These are phyloP conservation scores for Patiria miniata DNA, from an alignment of 35 echinoderm and acorn worm genomes.

Conservation along the genomic window DNA sequence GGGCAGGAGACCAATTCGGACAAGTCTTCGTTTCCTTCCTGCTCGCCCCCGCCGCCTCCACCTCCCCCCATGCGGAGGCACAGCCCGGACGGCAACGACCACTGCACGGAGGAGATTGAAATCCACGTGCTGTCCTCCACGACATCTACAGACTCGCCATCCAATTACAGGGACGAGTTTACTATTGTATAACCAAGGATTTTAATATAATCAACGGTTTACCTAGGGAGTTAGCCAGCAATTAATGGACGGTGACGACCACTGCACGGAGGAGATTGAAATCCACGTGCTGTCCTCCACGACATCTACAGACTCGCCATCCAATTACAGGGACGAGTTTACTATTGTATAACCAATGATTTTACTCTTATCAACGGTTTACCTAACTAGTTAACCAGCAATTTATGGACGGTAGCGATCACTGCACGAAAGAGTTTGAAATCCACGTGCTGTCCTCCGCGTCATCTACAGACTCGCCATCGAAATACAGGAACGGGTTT, in stretches of 20 bases:
- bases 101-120: slow-evolving; percentile 42
- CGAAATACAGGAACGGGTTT: background rate
- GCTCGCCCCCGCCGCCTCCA: slow-evolving; percentile 37
- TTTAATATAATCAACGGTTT: no score
- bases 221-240: no score
- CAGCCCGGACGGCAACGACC: slow-evolving; percentile 50
- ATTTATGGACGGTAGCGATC: slow-evolving; percentile 45
- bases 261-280: slow-evolving; percentile 42
- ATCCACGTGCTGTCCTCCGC: slow-evolving; percentile 40
- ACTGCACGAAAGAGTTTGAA: slow-evolving; percentile 36
- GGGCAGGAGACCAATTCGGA: background rate
- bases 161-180: slow-evolving; percentile 11
- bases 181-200: background rate
- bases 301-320: background rate
- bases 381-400: no score
- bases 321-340: slow-evolving; percentile 11
- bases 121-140: slow-evolving; percentile 42
- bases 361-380: no score
- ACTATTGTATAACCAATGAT: background rate
- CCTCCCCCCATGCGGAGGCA: slow-evolving; percentile 41
- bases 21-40: slow-evolving; percentile 6
- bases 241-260: slow-evolving; percentile 45
- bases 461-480: background rate
- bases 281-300: slow-evolving; percentile 42
- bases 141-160: background rate